These are phyloP conservation scores for Eledona agricola DNA, from an alignment of 2,888 invertebrate genomes.

Conservation along the genomic window DNA sequence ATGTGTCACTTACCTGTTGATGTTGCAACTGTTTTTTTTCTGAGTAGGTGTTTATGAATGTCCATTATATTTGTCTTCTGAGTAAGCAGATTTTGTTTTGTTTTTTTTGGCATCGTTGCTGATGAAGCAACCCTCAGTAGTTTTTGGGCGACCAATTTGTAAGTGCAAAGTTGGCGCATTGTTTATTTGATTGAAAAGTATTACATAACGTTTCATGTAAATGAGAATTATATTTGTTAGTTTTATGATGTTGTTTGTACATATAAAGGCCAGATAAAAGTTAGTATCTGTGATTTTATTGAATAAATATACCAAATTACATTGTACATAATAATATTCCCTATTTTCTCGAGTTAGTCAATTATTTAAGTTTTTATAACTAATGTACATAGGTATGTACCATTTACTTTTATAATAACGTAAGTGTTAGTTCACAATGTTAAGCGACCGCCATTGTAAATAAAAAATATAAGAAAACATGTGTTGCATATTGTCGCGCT, in stretches of 20 bases:
- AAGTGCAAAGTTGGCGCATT: conserved; percentile 4
- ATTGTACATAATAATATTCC: conserved; percentile 53
- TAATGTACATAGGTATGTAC: conserved; percentile 56
- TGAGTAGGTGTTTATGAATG: conserved; percentile 23
- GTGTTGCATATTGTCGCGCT: too few relatives aligned
- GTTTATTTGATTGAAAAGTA: conserved; percentile 20
- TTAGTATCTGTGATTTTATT: conserved; percentile 63
- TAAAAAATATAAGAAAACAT: conserved; percentile 38
- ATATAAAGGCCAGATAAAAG: conserved; percentile 58
- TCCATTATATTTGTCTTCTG: conserved; percentile 14
- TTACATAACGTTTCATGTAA: conserved; percentile 21
- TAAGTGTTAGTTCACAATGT: conserved; percentile 55
- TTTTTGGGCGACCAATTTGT: background rate
- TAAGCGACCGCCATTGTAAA: conserved; percentile 55
- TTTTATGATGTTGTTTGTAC: conserved; percentile 42
- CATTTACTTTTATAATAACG: conserved; percentile 59
- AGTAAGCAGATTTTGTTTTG: conserved; percentile 3
- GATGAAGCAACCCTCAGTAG: background rate
- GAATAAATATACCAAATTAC: conserved; percentile 54
- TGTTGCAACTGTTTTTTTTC: conserved; percentile 22
- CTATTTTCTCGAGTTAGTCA: conserved; percentile 56
- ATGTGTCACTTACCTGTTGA: conserved; percentile 26
- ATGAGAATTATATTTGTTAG: conserved; percentile 30
- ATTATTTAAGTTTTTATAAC: conserved; percentile 57
- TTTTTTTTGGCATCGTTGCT: conserved; percentile 4